Evolutionary conservation across 2,797 vertebrate species (phyloP).

Genomic region (Tympanoctomys barrerae): DNA sequence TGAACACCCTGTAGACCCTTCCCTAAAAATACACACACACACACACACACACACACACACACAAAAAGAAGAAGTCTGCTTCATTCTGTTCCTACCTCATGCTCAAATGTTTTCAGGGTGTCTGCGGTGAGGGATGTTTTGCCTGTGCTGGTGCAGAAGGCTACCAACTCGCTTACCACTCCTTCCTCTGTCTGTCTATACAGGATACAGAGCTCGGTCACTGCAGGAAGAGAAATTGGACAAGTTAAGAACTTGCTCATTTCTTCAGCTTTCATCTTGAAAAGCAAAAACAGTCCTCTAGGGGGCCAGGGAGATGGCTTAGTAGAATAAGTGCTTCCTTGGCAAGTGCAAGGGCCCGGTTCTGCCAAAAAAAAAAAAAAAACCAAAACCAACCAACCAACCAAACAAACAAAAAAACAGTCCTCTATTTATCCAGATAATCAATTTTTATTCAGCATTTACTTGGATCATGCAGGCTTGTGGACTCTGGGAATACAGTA

Average conservation of each 20-base stretch:
- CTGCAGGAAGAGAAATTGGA: constrained; percentile 81
- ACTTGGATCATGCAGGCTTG: not conserved
- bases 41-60: no score
- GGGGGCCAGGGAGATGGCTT: no score
- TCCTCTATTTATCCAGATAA: not conserved
- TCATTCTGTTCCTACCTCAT: constrained; percentile 90
- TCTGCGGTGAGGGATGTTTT: constrained; percentile 85
- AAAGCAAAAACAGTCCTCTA: not conserved
- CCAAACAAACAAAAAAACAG: no score
- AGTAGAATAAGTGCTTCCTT: no score
- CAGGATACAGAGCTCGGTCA: constrained; percentile 92
- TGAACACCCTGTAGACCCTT: no score
- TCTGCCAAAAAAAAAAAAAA: no score
- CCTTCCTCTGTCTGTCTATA: constrained; percentile 87
- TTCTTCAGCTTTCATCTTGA: not conserved
- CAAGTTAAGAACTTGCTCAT: not conserved
- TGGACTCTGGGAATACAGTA: not conserved
- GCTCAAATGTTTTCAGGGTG: constrained; percentile 91
- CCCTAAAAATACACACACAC: no score
- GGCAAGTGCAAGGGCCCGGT: no score
- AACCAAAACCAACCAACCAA: no score
- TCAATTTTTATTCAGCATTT: constrained; percentile 1
- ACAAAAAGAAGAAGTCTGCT: not conserved
- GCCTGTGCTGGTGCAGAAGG: constrained; percentile 89
- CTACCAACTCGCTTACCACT: constrained; percentile 91